A percentile compares a stretch with the other conserved stretches of the same genome.
These are phyloP conservation scores for Nephrotoma appendiculata DNA, from an alignment of 2,888 invertebrate genomes.

Conservation along the genomic window DNA sequence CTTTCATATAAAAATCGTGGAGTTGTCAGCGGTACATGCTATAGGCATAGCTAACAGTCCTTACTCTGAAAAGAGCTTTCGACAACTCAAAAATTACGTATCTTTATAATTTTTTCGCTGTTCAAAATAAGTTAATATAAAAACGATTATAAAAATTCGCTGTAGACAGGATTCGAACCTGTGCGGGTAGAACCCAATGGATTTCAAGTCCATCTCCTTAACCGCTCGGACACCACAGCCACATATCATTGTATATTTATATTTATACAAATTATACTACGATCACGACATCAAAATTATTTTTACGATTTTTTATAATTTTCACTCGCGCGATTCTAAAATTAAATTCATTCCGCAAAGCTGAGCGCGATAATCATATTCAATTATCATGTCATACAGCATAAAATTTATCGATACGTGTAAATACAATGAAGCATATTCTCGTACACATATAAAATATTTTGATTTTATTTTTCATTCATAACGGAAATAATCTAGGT, in stretches of 20 bases:
- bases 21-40: too few species aligned
- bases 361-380: background rate
- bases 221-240: conserved; percentile 5
- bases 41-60: too few species aligned
- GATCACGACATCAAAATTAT: background rate
- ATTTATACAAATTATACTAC: background rate
- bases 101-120: too few species aligned
- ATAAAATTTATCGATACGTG: background rate
- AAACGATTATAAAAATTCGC: background rate
- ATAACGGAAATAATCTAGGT: background rate
- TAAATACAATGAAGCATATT: background rate
- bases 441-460: too few species aligned
- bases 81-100: too few species aligned
- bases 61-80: too few species aligned
- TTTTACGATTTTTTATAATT: background rate
- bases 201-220: conserved; percentile 7
- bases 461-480: background rate
- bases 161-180: conserved; percentile 6
- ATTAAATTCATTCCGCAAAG: background rate
- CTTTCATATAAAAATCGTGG: too few species aligned
- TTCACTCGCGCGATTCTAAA: background rate
- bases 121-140: too few species aligned
- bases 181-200: conserved; percentile 5
- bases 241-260: background rate
- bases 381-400: background rate